Evolutionary conservation across 2,888 invertebrate genomes (phyloP).

Genomic region (Cheilosia grossa): DNA sequence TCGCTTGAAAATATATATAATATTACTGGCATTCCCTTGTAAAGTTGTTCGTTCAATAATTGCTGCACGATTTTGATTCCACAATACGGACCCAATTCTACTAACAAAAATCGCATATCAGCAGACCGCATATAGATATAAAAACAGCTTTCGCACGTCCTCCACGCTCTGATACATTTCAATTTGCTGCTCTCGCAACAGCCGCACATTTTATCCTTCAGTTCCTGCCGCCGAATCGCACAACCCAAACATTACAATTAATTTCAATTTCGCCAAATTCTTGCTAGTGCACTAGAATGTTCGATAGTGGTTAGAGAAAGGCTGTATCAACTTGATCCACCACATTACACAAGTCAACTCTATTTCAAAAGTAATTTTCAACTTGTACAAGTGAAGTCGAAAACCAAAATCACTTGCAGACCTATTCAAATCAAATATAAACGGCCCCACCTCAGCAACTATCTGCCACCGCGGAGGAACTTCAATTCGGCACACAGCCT

Average conservation of each 20-base stretch:
- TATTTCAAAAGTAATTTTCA: slow-evolving; percentile 16
- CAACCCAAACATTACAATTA: slow-evolving; percentile 60
- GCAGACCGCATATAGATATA: too few relatives aligned
- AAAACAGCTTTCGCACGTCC: too few relatives aligned
- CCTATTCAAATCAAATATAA: background rate
- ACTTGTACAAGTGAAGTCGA: slow-evolving; percentile 4
- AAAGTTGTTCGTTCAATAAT: too few relatives aligned
- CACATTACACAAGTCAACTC: slow-evolving; percentile 41
- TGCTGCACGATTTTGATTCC: too few relatives aligned
- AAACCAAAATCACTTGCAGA: slow-evolving; percentile 42
- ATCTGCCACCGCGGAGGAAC: too few relatives aligned
- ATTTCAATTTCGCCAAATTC: slow-evolving; percentile 56
- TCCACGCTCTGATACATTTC: too few relatives aligned
- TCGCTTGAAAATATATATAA: too few relatives aligned
- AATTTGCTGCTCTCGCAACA: too few relatives aligned
- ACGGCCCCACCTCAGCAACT: background rate
- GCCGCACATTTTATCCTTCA: background rate
- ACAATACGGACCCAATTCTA: too few relatives aligned
- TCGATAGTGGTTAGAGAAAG: slow-evolving; percentile 43
- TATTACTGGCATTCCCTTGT: too few relatives aligned
- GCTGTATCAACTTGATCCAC: slow-evolving; percentile 54
- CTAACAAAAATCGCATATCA: too few relatives aligned
- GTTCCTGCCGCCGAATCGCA: slow-evolving; percentile 4
- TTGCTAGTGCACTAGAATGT: slow-evolving; percentile 25
- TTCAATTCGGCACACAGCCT: background rate